These are phyloP conservation scores for Gasteruption jaculator DNA, from an alignment of 2,888 invertebrate genomes.

Conservation along the genomic window DNA sequence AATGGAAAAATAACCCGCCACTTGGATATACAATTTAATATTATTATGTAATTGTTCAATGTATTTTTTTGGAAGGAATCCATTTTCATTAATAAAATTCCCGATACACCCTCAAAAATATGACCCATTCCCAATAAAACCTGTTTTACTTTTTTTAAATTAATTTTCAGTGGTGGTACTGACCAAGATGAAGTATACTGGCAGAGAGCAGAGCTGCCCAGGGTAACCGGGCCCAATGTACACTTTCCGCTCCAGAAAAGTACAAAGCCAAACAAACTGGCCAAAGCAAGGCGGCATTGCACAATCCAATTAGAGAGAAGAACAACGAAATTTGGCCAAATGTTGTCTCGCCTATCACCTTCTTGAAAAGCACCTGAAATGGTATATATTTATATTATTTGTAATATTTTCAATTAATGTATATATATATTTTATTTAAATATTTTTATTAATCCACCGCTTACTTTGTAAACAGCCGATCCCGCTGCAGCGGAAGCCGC, in stretches of 20 bases:
- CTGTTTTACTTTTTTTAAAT: not conserved
- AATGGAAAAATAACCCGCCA: too few species aligned
- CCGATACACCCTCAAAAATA: not conserved
- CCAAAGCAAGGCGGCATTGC: constrained; percentile 86
- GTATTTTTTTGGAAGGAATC: too few species aligned
- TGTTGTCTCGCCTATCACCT: constrained; percentile 89
- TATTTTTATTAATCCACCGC: constrained; percentile 10
- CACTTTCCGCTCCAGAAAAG: constrained; percentile 79
- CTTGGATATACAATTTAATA: too few species aligned
- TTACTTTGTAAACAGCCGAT: constrained; percentile 89
- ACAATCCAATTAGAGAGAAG: constrained; percentile 84
- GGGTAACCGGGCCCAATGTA: constrained; percentile 79
- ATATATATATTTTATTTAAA: constrained; percentile 3
- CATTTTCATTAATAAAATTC: too few species aligned
- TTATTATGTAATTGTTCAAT: not conserved
- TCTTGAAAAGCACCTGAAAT: constrained; percentile 83
- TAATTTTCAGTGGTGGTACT: constrained; percentile 26
- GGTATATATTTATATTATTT: not conserved
- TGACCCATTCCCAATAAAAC: too few species aligned
- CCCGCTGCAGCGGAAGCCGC: constrained; percentile 88
- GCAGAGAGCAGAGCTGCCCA: constrained; percentile 83
- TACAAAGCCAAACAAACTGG: constrained; percentile 84
- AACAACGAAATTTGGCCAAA: constrained; percentile 90
- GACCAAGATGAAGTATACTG: constrained; percentile 74
- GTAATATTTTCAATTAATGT: too few species aligned